Percentiles rank a stretch among this genome's conserved stretches.
Conservation (phyloP, 2,888 invertebrate species). For the Diadromus collaris region DNA sequence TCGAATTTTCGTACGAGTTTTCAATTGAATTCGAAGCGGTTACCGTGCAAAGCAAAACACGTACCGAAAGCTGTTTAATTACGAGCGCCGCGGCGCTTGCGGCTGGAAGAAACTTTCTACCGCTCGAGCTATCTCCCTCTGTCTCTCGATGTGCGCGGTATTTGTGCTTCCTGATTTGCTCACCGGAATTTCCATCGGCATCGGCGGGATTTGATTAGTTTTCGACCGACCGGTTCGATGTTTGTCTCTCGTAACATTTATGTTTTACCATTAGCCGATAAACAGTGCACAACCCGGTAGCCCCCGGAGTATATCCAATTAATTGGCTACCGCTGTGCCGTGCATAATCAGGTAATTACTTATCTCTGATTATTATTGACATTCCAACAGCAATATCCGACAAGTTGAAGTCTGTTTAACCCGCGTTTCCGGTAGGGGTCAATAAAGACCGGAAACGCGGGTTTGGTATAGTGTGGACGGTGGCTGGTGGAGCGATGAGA, state of each 20-base stretch:
- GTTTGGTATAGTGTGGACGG: neutral
- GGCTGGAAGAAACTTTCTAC: constrained; percentile 29
- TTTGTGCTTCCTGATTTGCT: constrained; percentile 26
- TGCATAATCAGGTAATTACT: constrained; percentile 8
- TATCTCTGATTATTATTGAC: constrained; percentile 22
- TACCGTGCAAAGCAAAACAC: neutral
- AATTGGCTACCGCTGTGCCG: neutral
- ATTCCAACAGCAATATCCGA: neutral
- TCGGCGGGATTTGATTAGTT: constrained; percentile 37
- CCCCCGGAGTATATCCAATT: neutral
- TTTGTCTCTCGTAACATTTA: constrained; percentile 34
- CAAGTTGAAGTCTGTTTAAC: constrained; percentile 8
- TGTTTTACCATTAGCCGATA: constrained; percentile 10
- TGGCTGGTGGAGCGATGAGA: neutral
- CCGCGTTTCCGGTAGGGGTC: no score
- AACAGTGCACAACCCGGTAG: neutral
- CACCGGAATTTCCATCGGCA: constrained; percentile 19
- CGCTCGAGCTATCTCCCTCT: neutral
- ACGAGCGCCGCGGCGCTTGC: constrained; percentile 15
- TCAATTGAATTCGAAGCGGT: constrained; percentile 7
- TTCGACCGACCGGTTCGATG: constrained; percentile 26
- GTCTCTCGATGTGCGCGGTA: constrained; percentile 6
- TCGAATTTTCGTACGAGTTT: neutral
- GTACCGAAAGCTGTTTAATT: constrained; percentile 30
- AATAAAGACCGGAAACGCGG: constrained; percentile 5